Evolutionary conservation across 2,888 invertebrate genomes (phyloP).

Genomic region (Acrocyrtus sp.): DNA sequence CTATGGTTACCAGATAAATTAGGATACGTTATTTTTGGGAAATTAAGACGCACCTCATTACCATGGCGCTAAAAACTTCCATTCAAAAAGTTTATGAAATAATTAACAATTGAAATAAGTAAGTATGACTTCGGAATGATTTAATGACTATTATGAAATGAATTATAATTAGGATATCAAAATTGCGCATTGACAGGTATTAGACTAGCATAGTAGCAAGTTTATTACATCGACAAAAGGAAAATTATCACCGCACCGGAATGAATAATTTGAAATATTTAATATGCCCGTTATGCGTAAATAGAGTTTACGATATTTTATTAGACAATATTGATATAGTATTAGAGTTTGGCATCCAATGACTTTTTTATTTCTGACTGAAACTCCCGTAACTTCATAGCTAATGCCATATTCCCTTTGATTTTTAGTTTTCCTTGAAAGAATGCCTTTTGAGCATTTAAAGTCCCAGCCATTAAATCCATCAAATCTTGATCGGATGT

Average conservation of each 20-base stretch:
- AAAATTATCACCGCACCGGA: background rate
- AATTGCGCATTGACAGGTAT: no score
- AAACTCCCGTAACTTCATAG: constrained; percentile 90
- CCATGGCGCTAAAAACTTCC: no score
- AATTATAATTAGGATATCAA: no score
- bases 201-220: no score
- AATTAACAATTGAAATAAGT: no score
- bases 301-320: background rate
- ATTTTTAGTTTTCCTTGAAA: constrained; percentile 89
- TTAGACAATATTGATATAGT: no score
- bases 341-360: constrained; percentile 62
- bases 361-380: constrained; percentile 68
- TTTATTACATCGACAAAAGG: background rate
- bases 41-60: no score
- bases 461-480: constrained; percentile 87
- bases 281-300: background rate
- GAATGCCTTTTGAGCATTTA: constrained; percentile 95
- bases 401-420: constrained; percentile 93
- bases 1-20: no score
- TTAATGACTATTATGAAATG: no score
- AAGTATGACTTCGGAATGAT: no score
- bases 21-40: no score
- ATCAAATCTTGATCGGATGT: constrained; percentile 89
- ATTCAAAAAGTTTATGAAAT: no score
- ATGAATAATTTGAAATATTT: background rate